Conservation (phyloP, 1,140 invertebrate genomes). For the Odontomachus brunneus region DNA sequence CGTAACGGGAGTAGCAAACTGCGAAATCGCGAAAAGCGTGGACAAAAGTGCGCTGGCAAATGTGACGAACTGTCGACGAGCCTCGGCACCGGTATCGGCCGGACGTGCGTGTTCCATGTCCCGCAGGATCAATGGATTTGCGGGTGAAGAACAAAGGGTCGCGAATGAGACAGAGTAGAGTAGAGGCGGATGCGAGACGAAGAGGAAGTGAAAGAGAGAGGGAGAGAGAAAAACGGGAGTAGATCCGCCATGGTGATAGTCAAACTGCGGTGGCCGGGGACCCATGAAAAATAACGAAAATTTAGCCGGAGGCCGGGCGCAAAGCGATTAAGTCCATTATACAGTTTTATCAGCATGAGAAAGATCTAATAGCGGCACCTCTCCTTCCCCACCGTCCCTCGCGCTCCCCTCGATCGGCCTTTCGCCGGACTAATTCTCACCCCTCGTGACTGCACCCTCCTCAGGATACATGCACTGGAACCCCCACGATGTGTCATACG, state of each 20-base stretch:
- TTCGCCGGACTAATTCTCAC: slow-evolving; percentile 68
- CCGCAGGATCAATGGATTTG: slow-evolving; percentile 73
- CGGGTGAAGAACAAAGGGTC: slow-evolving; percentile 66
- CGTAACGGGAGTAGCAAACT: neutral
- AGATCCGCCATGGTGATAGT: slow-evolving; percentile 74
- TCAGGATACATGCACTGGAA: slow-evolving; percentile 50
- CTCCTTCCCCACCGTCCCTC: slow-evolving; percentile 23
- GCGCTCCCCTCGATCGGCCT: slow-evolving; percentile 41
- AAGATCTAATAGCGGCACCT: slow-evolving; percentile 83
- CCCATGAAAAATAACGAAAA: slow-evolving; percentile 85
- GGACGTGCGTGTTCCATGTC: slow-evolving; percentile 70
- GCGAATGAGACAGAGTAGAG: slow-evolving; percentile 46
- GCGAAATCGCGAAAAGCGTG: neutral
- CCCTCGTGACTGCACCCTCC: slow-evolving; percentile 35
- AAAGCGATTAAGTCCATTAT: slow-evolving; percentile 85
- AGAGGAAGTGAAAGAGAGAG: neutral
- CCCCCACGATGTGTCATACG: slow-evolving; percentile 83
- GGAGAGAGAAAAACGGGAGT: slow-evolving; percentile 62
- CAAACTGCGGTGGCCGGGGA: slow-evolving; percentile 72
- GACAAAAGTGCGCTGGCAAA: slow-evolving; percentile 26
- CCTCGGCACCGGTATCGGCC: slow-evolving; percentile 44
- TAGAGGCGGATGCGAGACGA: slow-evolving; percentile 14
- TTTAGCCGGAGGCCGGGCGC: slow-evolving; percentile 79
- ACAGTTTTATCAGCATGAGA: slow-evolving; percentile 85
- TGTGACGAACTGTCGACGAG: slow-evolving; percentile 38